Evolutionary conservation across 2,113 vertebrate species (phyloP).

Genomic region (Hippopotamus amphibius): DNA sequence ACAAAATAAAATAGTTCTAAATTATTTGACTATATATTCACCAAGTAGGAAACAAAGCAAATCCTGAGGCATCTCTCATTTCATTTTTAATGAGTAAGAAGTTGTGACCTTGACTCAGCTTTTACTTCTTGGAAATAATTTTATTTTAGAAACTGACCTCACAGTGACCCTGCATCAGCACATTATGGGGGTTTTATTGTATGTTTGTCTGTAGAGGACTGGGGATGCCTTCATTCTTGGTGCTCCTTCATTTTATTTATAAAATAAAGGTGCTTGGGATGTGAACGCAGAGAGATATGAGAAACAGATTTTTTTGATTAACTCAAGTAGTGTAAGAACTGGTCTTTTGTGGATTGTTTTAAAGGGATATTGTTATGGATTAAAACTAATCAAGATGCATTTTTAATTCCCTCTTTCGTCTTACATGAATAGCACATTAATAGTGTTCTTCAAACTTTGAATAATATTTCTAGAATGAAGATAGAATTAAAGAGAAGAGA

Average conservation of each 20-base stretch:
- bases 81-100: conserved; percentile 28
- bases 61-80: neutral
- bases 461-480: conserved; percentile 87
- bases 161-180: neutral
- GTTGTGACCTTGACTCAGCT: neutral
- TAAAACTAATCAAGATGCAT: conserved; percentile 20
- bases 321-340: conserved; percentile 19
- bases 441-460: conserved; percentile 46
- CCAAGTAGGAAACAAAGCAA: neutral
- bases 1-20: conserved; percentile 1
- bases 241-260: conserved; percentile 1
- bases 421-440: neutral
- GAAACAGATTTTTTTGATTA: conserved; percentile 26
- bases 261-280: conserved; percentile 1
- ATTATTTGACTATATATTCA: neutral
- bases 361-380: neutral
- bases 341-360: conserved; percentile 28
- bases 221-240: neutral
- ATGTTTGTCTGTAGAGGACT: neutral
- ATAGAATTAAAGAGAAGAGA: conserved; percentile 82
- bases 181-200: neutral
- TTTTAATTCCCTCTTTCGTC: neutral
- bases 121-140: neutral
- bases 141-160: neutral
- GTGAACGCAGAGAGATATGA: conserved; percentile 1